A percentile compares a stretch with the other conserved stretches of the same genome.
These are phyloP conservation scores for Colletes gigas DNA, from an alignment of 1,140 invertebrate genomes.

Conservation along the genomic window DNA sequence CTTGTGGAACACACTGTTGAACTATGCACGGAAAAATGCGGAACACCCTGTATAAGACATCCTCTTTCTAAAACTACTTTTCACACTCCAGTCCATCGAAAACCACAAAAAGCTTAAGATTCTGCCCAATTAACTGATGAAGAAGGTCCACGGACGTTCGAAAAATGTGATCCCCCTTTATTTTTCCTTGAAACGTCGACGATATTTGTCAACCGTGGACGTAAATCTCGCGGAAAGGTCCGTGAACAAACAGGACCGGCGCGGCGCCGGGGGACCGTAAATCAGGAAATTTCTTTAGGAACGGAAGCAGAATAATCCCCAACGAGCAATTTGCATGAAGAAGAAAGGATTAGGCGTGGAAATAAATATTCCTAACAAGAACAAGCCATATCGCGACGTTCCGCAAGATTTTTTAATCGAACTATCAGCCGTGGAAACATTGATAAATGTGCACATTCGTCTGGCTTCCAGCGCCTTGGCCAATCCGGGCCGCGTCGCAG, in stretches of 20 bases:
- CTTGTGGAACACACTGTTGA: too few relatives aligned
- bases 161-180: too few relatives aligned
- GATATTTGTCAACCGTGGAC: constrained; percentile 6
- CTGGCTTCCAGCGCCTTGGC: constrained; percentile 51
- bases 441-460: constrained; percentile 64
- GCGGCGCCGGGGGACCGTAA: neutral
- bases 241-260: neutral
- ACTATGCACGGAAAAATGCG: too few relatives aligned
- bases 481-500: constrained; percentile 45
- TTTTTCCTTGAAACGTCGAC: neutral
- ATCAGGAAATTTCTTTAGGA: constrained; percentile 12
- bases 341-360: constrained; percentile 12
- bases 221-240: neutral
- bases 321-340: constrained; percentile 14
- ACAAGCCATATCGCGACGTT: neutral
- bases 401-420: constrained; percentile 57
- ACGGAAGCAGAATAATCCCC: constrained; percentile 20
- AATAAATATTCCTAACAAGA: constrained; percentile 37
- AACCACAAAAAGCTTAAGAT: too few relatives aligned
- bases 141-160: too few relatives aligned
- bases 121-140: too few relatives aligned
- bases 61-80: too few relatives aligned
- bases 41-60: too few relatives aligned
- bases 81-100: too few relatives aligned
- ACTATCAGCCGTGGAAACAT: constrained; percentile 49